Percentiles rank a stretch among this genome's conserved stretches.
These are phyloP conservation scores for Mycetomoellerius zeteki DNA, from an alignment of 1,140 invertebrate species.

Conservation along the genomic window DNA sequence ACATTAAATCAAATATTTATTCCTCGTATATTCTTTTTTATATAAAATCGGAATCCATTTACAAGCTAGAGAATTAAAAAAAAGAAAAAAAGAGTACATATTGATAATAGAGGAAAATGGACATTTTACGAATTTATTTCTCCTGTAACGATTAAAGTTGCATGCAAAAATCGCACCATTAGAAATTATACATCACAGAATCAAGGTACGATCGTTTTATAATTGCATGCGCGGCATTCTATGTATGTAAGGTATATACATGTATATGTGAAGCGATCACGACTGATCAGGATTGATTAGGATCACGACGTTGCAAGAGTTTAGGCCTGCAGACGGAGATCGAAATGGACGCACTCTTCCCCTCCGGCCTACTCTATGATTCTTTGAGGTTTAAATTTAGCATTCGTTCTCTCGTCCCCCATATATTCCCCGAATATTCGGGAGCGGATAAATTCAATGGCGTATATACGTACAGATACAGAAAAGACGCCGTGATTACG, in stretches of 20 bases:
- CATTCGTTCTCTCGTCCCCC: slow-evolving; percentile 9
- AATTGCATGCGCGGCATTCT: neutral
- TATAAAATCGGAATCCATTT: slow-evolving; percentile 14
- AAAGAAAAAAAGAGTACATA: neutral
- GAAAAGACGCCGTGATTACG: too few species aligned
- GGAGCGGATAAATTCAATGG: slow-evolving; percentile 21
- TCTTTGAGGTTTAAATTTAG: slow-evolving; percentile 49
- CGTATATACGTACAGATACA: neutral
- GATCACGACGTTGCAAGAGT: neutral
- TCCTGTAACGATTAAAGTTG: neutral
- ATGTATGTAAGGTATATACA: neutral
- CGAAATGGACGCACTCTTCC: slow-evolving; percentile 23
- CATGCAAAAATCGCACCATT: neutral
- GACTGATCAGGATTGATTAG: neutral
- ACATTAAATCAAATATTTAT: neutral
- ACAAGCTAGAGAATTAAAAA: neutral
- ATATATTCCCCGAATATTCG: slow-evolving; percentile 24
- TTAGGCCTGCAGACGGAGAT: neutral
- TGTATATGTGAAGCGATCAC: too few species aligned
- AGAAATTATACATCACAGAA: slow-evolving; percentile 50
- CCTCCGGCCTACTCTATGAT: neutral
- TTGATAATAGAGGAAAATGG: slow-evolving; percentile 2
- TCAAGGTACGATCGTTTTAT: slow-evolving; percentile 2
- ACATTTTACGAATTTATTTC: slow-evolving; percentile 31
- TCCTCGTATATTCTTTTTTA: neutral